A percentile compares a stretch with the other conserved stretches of the same genome.
Evolutionary conservation across 2,888 invertebrate species (phyloP).

Genomic region (Axea sp.): DNA sequence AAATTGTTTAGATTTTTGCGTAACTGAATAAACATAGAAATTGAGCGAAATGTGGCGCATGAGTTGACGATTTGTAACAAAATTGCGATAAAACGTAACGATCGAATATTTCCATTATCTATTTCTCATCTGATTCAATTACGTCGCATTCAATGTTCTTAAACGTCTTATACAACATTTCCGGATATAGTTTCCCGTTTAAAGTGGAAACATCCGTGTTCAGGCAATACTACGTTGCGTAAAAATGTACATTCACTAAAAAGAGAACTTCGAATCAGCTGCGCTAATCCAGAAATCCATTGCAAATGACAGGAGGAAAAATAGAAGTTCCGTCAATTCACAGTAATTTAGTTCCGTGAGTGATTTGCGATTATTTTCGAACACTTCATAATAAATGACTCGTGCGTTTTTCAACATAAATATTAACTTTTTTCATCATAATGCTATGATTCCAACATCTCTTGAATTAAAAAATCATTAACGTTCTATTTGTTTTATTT

Average conservation of each 20-base stretch:
- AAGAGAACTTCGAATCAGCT: constrained; percentile 13
- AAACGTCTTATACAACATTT: constrained; percentile 36
- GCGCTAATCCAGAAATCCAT: constrained; percentile 37
- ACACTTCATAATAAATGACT: constrained; percentile 25
- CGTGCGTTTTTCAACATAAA: too few species aligned
- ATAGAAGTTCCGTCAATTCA: constrained; percentile 20
- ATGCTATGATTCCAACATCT: too few species aligned
- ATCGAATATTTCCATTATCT: constrained; percentile 37
- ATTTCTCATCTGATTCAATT: constrained; percentile 32
- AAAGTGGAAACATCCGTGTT: constrained; percentile 25
- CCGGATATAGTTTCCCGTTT: constrained; percentile 27
- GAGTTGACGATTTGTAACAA: constrained; percentile 4
- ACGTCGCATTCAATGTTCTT: constrained; percentile 33
- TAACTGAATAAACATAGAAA: not conserved
- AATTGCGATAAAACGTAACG: constrained; percentile 22
- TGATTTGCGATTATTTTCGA: constrained; percentile 37
- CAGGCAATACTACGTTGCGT: constrained; percentile 31
- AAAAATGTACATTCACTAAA: constrained; percentile 23
- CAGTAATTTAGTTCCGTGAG: constrained; percentile 14
- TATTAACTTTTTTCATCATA: too few species aligned
- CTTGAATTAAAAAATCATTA: too few species aligned
- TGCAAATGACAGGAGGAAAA: constrained; percentile 32
- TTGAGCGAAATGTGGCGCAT: not conserved
- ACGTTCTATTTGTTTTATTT: too few species aligned
- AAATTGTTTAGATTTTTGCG: too few species aligned